Conservation (phyloP, 30 jellyfish, hydroid and myxozoan species). For the Cassiopea xamachana region DNA sequence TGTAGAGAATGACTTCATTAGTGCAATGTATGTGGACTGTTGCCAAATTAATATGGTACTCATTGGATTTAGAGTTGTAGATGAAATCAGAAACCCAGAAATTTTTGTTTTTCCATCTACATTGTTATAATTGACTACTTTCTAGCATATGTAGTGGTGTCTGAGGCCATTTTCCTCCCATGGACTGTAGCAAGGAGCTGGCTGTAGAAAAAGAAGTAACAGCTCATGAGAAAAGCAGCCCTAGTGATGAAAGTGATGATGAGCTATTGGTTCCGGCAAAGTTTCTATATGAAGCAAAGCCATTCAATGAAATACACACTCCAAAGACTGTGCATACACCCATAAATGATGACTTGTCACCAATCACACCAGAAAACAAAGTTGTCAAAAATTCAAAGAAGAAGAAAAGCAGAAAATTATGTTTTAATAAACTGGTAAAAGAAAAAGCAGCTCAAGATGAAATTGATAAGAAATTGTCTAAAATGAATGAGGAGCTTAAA, state of each 20-base stretch:
- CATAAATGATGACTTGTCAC: slow-evolving; percentile 35
- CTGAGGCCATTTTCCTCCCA: too few relatives aligned
- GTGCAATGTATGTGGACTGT: too few relatives aligned
- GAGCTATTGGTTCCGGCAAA: slow-evolving; percentile 52
- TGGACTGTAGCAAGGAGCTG: too few relatives aligned
- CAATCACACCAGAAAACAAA: slow-evolving; percentile 34
- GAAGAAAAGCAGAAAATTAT: not conserved
- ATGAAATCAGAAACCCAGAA: too few relatives aligned
- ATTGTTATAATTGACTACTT: too few relatives aligned
- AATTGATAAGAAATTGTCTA: slow-evolving; percentile 27
- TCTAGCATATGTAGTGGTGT: too few relatives aligned
- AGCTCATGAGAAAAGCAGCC: not conserved
- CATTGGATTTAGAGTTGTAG: too few relatives aligned
- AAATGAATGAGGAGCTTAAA: slow-evolving; percentile 60
- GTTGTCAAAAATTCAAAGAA: not conserved
- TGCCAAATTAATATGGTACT: too few relatives aligned
- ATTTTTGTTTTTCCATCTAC: too few relatives aligned
- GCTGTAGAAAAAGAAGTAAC: not conserved
- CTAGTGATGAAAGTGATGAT: slow-evolving; percentile 48
- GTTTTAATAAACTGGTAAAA: slow-evolving; percentile 25
- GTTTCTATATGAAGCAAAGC: slow-evolving; percentile 11
- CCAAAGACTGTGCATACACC: slow-evolving; percentile 55
- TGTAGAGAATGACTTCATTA: too few relatives aligned
- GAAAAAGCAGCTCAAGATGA: slow-evolving; percentile 59
- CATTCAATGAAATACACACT: slow-evolving; percentile 21